These are phyloP conservation scores for Gymnocheta viridis DNA, from an alignment of 2,888 invertebrate genomes.

Conservation along the genomic window DNA sequence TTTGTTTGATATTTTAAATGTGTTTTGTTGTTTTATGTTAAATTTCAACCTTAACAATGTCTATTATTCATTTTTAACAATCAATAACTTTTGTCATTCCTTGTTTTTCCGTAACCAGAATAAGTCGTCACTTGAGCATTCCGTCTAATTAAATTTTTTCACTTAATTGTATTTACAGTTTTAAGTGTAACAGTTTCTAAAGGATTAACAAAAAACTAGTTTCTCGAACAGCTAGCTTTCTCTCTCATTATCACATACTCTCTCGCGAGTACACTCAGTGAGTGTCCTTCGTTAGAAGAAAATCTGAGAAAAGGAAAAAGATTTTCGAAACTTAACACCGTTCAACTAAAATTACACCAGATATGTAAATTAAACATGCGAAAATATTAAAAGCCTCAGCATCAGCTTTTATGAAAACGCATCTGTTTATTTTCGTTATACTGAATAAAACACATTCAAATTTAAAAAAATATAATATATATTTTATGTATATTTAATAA, in stretches of 20 bases:
- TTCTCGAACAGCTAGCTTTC: slow-evolving; percentile 33
- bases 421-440: neutral
- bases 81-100: slow-evolving; percentile 3
- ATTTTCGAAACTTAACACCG: slow-evolving; percentile 41
- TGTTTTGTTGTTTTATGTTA: neutral
- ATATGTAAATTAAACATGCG: slow-evolving; percentile 34
- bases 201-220: slow-evolving; percentile 51
- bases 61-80: neutral
- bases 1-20: neutral
- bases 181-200: slow-evolving; percentile 50
- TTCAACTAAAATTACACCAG: slow-evolving; percentile 45
- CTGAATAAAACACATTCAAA: neutral
- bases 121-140: neutral
- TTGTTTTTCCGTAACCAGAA: neutral
- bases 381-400: slow-evolving; percentile 35
- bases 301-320: neutral
- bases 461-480: neutral
- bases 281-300: neutral
- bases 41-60: neutral
- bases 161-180: slow-evolving; percentile 68
- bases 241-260: slow-evolving; percentile 1
- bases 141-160: slow-evolving; percentile 43
- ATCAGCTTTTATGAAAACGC: neutral
- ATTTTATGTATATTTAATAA: slow-evolving; percentile 1
- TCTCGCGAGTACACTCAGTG: slow-evolving; percentile 11